Evolutionary conservation across 2,113 vertebrate species (phyloP), one percentile per base, ranked within the genome.

Genomic region (Copsychus sechellarum): DNA sequence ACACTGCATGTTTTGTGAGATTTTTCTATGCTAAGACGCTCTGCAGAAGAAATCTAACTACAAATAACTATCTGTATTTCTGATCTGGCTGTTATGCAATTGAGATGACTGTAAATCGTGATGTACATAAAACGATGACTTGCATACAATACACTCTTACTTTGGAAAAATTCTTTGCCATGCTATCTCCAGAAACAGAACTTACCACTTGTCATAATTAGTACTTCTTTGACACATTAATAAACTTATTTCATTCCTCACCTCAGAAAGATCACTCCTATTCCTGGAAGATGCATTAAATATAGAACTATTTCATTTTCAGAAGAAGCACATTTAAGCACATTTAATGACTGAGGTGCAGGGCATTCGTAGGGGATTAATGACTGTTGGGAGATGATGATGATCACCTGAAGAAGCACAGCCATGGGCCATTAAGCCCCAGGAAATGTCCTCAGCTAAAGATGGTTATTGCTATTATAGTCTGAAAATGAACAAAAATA

Each of bases 281-380:
- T 82, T 94, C 57, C 90, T 92, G 65, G 90, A 97, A 95, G 73
- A 95, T 79, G 28, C 51, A 95, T 92, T 93, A 95, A 96, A 96
- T 93, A 95, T 85, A 95, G 88, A 95, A 87, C 54, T 51, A 76
- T 72, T 97, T 91, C 33, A 90, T 92, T 80, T 70, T 88, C 69
- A 92, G 93, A 95, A 85, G 56, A 36, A 95, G 42, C 43, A 81
- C 10, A 5, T 84, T 94, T 95, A 94, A 94, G 25, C 58, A 94
- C 74, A 79, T 88, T 82, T 88, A 97, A 95, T 94, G 72, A 93
- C 71, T 69, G 66, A 95, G 73, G 33, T 54, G 43, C 56, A 72
- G 28, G 61, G 93, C 36, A 42, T 77, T 93, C 70, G 24, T 78
- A 70, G 66, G 56, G 62, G 74, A 97, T 96, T 95, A 96, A 97